Evolutionary conservation across 2,797 vertebrate species (phyloP), one percentile per base, ranked within the genome.

Genomic region (Remorina albescens): DNA sequence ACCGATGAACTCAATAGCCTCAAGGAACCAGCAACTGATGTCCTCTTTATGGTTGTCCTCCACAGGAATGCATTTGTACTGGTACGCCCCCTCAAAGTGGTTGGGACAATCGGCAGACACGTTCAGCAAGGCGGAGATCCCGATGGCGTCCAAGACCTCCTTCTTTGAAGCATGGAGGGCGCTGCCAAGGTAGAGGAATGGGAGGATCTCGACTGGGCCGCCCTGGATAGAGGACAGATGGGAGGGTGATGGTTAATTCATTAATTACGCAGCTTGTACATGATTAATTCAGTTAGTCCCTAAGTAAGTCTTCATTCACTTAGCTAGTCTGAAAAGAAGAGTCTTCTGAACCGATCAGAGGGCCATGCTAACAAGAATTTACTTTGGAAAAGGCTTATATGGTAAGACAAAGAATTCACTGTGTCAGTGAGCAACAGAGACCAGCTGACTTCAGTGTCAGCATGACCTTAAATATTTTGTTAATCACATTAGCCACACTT

Each of bases 21-120:
- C 95, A 63, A 91, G 89, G 89, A 96, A 96, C 95, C 95, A 96
- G 85, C 93, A 94, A 84, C 95, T 95, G 90, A 96, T 96, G 86
- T 96, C 95, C 44, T 94, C 95, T 75, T 95, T 96, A 57, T 96
- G 95, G 92, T 96, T 96, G 91, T 96, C 95, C 87, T 96, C 93
- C 81, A 96, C 95, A 0, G 95, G 95, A 68, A 96, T 96, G n/a
- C 94, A 95, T 65, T 96, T 96, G 89, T 96, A 96, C 85, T 93
- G 94, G 89, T 95, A 96, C 5, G 76, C 51, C 8, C 94, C 95
- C 80, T 96, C 95, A 1, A 96, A 96, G 83, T 96, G 95, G 89
- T 96, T 96, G 36, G 95, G 95, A 61, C 95, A 95, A 90, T 95
- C 93, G 1, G 95, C 92, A 2, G 95, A 96, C 67, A 96, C 95